Evolutionary conservation across 2,113 vertebrate species (phyloP), one percentile per base, ranked within the genome.

Genomic region (Galbula dea): DNA sequence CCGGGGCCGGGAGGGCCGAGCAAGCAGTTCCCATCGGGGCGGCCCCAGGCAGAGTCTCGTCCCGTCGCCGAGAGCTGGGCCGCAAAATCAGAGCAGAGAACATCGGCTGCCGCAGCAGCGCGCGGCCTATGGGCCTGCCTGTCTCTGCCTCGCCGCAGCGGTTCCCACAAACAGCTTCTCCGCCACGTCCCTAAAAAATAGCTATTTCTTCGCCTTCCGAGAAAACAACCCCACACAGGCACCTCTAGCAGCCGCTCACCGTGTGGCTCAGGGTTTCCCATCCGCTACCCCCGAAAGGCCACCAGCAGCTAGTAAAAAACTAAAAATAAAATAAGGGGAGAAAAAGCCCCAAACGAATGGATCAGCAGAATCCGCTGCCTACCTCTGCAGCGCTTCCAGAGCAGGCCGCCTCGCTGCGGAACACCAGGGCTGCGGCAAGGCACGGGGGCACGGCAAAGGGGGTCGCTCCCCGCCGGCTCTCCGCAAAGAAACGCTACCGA

Each of bases 41-140:
- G 9, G 65, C 63, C 46, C 48, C n/a, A 37, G 62, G 43, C 46
- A 75, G 37, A 46, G 37, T 37, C 46, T 45, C 5, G 37, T 57
- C n/a, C 11, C 6, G 12, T 45, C 3, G 34, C 14, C 15, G 23
- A 13, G 37, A 80, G 48, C 78, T 24, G 48, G 68, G 86, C 86
- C 73, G 37, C 58, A 36, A 69, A n/a, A 55, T 5, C 14, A 16
- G 52, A 17, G 63, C 73, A 9, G n/a, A 37, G 82, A 91, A 52
- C 85, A 76, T 63, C 37, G 55, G 52, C 34, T 91, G n/a, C 34
- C 15, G 58, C 73, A 30, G 73, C 85, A 62, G 22, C 8, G 77
- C 43, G 63, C 59, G 89, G 92, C 92, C 92, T 95, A 90, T 59
- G 86, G 74, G 75, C 86, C 89, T 80, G 81, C 72, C 71, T 27